A percentile compares a stretch with the other conserved stretches of the same genome.
phyloP scores from a whole-genome alignment of 2,797 vertebrate genomes.

The Gambelia wislizenii region DNA sequence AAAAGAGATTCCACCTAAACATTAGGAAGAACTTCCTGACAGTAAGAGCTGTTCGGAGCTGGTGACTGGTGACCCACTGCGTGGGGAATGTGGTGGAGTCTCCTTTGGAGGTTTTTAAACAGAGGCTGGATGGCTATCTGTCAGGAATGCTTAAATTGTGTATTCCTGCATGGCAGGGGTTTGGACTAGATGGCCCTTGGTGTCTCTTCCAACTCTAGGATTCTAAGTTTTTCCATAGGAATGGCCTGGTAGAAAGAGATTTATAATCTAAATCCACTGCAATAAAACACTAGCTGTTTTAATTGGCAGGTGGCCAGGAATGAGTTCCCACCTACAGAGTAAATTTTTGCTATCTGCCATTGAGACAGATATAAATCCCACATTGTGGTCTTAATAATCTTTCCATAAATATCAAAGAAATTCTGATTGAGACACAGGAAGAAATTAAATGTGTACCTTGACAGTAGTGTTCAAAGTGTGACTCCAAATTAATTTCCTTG shows the following conservation, averaged over 20 bases:
- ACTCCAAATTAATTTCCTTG: slow-evolving; percentile 81
- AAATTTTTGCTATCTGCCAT: slow-evolving; percentile 62
- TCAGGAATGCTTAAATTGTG: too few relatives aligned
- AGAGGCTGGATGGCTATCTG: too few relatives aligned
- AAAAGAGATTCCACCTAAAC: too few relatives aligned
- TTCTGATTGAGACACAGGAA: slow-evolving; percentile 63
- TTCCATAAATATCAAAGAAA: slow-evolving; percentile 81
- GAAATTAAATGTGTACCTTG: slow-evolving; percentile 63
- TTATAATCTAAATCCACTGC: neutral
- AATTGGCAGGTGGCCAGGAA: slow-evolving; percentile 50
- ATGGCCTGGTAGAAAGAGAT: neutral
- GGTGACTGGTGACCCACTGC: too few relatives aligned
- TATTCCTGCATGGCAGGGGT: too few relatives aligned
- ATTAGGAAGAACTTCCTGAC: too few relatives aligned
- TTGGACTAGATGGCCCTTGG: too few relatives aligned
- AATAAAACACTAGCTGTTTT: slow-evolving; percentile 30
- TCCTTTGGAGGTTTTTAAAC: too few relatives aligned
- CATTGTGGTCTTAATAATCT: slow-evolving; percentile 78
- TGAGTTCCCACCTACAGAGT: slow-evolving; percentile 48
- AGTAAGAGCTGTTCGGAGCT: too few relatives aligned
- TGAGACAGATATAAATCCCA: slow-evolving; percentile 74
- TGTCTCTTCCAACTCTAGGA: too few relatives aligned
- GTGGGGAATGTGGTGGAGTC: too few relatives aligned
- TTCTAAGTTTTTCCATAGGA: slow-evolving; percentile 46
- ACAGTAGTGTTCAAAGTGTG: slow-evolving; percentile 68